Evolutionary conservation across 2,113 vertebrate species (phyloP).

Genomic region (Tragulus kanchil): DNA sequence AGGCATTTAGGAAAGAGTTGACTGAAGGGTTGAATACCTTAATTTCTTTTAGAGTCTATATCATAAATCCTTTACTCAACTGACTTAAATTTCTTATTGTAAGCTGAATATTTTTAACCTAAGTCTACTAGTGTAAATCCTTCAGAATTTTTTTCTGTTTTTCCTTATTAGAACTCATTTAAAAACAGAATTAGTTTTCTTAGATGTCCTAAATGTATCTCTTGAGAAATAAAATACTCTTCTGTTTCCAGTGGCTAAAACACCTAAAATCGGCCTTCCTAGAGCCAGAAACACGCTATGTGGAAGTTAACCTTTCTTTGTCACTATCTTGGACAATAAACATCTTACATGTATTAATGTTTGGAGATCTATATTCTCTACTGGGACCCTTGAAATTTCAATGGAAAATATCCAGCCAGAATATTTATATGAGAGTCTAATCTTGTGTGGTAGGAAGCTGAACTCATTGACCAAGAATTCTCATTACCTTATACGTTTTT

Average conservation of each 20-base stretch:
- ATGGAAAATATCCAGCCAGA: constrained; percentile 62
- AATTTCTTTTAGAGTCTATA: constrained; percentile 61
- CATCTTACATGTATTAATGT: constrained; percentile 20
- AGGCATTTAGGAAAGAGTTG: constrained; percentile 57
- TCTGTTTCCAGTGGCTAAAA: background rate
- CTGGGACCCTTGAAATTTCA: constrained; percentile 47
- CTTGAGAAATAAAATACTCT: constrained; percentile 57
- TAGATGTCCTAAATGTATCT: constrained; percentile 34
- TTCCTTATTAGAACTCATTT: constrained; percentile 32
- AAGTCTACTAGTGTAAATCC: constrained; percentile 33
- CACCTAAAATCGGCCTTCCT: background rate
- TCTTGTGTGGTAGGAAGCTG: constrained; percentile 24
- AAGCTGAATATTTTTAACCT: constrained; percentile 58
- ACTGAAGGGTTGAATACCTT: constrained; percentile 51
- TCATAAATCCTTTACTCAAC: constrained; percentile 60
- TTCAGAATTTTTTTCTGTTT: background rate
- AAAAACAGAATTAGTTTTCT: constrained; percentile 53
- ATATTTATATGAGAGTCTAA: background rate
- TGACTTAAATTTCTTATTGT: constrained; percentile 60
- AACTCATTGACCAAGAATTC: constrained; percentile 55
- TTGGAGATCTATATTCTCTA: constrained; percentile 58
- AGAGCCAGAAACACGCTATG: constrained; percentile 42
- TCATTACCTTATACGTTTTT: constrained; percentile 57
- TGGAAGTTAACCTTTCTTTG: constrained; percentile 60
- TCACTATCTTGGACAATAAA: constrained; percentile 48